Conservation (phyloP, 1,140 invertebrate genomes). For the Diachasmimorpha longicaudata region DNA sequence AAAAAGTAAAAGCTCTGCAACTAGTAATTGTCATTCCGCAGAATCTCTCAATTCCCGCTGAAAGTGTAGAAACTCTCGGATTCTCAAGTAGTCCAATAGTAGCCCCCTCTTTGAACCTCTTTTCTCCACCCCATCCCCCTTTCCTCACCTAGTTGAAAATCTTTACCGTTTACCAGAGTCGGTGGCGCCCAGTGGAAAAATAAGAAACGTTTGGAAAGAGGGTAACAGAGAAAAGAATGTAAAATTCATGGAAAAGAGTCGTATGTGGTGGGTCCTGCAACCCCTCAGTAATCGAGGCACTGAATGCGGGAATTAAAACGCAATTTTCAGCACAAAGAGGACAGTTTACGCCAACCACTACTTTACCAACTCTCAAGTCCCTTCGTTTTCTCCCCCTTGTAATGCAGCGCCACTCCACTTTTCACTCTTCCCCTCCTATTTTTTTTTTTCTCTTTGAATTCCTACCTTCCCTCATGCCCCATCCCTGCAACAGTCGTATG, state of each 20-base stretch:
- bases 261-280: constrained; percentile 42
- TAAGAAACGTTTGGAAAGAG: background rate
- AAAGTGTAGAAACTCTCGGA: background rate
- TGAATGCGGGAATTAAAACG: constrained; percentile 64
- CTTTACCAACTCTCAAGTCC: constrained; percentile 23
- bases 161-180: constrained; percentile 29
- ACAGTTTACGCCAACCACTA: constrained; percentile 56
- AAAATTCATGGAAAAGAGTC: constrained; percentile 53
- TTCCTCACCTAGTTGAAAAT: constrained; percentile 43
- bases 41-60: background rate
- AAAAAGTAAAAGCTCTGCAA: background rate
- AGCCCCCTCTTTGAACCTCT: constrained; percentile 3
- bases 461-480: background rate
- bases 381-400: background rate
- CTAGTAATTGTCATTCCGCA: background rate
- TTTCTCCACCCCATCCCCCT: too few relatives aligned
- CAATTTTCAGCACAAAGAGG: constrained; percentile 62
- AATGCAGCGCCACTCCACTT: background rate
- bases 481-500: background rate
- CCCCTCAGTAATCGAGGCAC: constrained; percentile 28
- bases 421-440: background rate
- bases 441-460: background rate
- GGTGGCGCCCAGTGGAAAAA: background rate
- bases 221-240: constrained; percentile 37
- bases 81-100: background rate